These are phyloP conservation scores for Cyanistes caeruleus DNA, from an alignment of 2,113 vertebrate species.

Conservation along the genomic window DNA sequence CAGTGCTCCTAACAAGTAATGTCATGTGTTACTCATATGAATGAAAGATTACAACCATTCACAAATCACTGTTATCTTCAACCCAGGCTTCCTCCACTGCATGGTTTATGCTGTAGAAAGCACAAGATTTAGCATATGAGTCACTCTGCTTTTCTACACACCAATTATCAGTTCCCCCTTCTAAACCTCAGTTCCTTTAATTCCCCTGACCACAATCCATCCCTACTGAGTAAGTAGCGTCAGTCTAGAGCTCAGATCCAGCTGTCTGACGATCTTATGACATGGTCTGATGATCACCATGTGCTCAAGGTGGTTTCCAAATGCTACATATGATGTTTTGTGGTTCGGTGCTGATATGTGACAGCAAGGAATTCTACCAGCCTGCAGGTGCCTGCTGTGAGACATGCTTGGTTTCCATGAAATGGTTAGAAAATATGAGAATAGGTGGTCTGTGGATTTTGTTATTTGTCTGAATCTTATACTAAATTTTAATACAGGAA, in stretches of 20 bases:
- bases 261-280: background rate
- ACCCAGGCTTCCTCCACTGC: background rate
- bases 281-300: background rate
- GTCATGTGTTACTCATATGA: background rate
- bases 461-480: background rate
- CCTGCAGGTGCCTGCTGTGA: background rate
- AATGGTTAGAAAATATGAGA: background rate
- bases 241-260: background rate
- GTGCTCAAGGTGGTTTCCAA: background rate
- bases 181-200: slow-evolving; percentile 30
- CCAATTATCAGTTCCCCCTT: slow-evolving; percentile 5
- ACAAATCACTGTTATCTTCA: background rate
- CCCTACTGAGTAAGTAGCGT: background rate
- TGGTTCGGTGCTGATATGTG: fast-evolving
- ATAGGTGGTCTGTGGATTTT: background rate
- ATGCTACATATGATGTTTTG: fast-evolving
- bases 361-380: background rate
- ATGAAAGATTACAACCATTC: background rate
- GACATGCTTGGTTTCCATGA: background rate
- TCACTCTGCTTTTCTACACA: background rate
- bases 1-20: background rate
- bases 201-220: background rate
- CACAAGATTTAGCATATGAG: background rate
- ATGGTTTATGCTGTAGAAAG: background rate
- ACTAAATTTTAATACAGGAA: background rate